A percentile compares a stretch with the other conserved stretches of the same genome.
These are phyloP conservation scores for Epinephelus cyanopodus DNA, from an alignment of 2,113 vertebrate genomes.

Conservation along the genomic window DNA sequence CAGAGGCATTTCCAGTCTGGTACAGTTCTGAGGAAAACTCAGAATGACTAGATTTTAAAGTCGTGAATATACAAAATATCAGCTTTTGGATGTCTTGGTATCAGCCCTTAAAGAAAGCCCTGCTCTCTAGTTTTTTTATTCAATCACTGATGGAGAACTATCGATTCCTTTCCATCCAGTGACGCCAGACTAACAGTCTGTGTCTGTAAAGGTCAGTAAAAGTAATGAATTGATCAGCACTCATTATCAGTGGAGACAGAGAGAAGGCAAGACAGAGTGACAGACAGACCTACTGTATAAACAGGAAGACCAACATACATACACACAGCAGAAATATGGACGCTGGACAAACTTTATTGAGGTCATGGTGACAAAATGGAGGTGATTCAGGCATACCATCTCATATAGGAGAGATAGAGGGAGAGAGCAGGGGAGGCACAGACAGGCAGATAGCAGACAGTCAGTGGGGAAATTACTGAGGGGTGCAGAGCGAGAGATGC, in stretches of 20 bases:
- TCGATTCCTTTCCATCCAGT: slow-evolving; percentile 50
- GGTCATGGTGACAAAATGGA: slow-evolving; percentile 71
- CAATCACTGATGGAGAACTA: slow-evolving; percentile 60
- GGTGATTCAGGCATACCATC: slow-evolving; percentile 57
- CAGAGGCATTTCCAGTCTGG: slow-evolving; percentile 44
- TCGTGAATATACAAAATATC: slow-evolving; percentile 11
- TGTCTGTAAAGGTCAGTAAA: slow-evolving; percentile 67
- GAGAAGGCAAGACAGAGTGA: slow-evolving; percentile 1
- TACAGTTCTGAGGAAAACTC: slow-evolving; percentile 38
- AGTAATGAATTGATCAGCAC: slow-evolving; percentile 60
- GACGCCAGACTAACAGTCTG: slow-evolving; percentile 67
- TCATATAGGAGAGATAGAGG: slow-evolving; percentile 68
- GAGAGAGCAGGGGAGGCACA: slow-evolving; percentile 47
- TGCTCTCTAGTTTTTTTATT: slow-evolving; percentile 38
- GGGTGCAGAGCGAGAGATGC: slow-evolving; percentile 57
- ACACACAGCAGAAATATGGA: slow-evolving; percentile 21
- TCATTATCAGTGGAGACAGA: slow-evolving; percentile 48
- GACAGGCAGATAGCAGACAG: slow-evolving; percentile 71
- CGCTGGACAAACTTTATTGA: slow-evolving; percentile 58
- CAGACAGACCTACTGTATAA: slow-evolving; percentile 11
- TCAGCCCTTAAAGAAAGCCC: slow-evolving; percentile 28
- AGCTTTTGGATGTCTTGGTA: slow-evolving; percentile 3
- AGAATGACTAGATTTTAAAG: slow-evolving; percentile 31
- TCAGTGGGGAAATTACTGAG: slow-evolving; percentile 78
- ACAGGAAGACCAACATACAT: slow-evolving; percentile 3